A percentile compares a stretch with the other conserved stretches of the same genome.
These are phyloP conservation scores for Parasteatoda tepidariorum DNA, from an alignment of 1,140 invertebrate species.

Conservation along the genomic window DNA sequence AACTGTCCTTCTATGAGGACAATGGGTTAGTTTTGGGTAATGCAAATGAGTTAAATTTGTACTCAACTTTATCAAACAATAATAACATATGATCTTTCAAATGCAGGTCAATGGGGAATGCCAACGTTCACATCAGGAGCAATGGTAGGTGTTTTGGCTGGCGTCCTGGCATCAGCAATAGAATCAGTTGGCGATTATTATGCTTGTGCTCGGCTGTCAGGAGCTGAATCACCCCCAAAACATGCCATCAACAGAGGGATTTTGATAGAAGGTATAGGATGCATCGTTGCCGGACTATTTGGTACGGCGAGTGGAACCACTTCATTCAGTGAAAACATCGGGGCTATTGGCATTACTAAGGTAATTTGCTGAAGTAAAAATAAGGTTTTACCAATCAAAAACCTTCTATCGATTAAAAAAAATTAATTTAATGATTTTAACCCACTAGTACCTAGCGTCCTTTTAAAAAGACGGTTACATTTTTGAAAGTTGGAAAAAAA, in stretches of 20 bases:
- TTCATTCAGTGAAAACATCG: slow-evolving; percentile 88
- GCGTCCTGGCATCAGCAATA: slow-evolving; percentile 84
- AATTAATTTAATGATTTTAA: too few species aligned
- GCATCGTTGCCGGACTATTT: slow-evolving; percentile 82
- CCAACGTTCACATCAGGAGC: slow-evolving; percentile 81
- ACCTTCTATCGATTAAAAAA: too few species aligned
- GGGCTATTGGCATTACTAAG: slow-evolving; percentile 81
- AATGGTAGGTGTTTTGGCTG: slow-evolving; percentile 85
- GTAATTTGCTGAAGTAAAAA: too few species aligned
- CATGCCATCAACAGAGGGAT: slow-evolving; percentile 90
- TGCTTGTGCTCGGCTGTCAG: slow-evolving; percentile 84
- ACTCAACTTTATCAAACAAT: too few species aligned
- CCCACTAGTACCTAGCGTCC: too few species aligned
- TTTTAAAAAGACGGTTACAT: too few species aligned
- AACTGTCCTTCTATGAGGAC: too few species aligned
- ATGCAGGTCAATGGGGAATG: slow-evolving; percentile 88
- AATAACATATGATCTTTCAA: too few species aligned
- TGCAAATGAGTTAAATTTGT: too few species aligned
- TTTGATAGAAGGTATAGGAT: slow-evolving; percentile 84
- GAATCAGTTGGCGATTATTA: slow-evolving; percentile 92
- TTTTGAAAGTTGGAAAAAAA: too few species aligned
- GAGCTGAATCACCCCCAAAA: slow-evolving; percentile 82
- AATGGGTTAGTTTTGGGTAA: too few species aligned
- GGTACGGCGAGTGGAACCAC: slow-evolving; percentile 87
- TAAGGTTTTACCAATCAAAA: too few species aligned